Conservation (phyloP, 1,140 invertebrate genomes). For the Scaptomyza montana region DNA sequence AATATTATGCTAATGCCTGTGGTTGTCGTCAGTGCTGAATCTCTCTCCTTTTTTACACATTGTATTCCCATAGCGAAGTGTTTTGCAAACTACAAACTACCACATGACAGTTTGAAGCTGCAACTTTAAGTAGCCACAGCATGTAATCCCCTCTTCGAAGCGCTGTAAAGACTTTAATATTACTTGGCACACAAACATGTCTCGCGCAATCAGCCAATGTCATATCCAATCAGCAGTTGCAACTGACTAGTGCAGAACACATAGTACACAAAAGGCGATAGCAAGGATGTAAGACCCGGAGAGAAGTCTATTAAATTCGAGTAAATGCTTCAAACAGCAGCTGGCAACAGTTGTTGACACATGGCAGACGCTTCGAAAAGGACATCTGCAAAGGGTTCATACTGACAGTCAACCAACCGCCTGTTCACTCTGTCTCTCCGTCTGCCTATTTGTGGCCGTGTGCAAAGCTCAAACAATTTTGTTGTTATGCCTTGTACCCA, state of each 20-base stretch:
- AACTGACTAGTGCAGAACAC: slow-evolving; percentile 32
- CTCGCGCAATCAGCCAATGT: slow-evolving; percentile 56
- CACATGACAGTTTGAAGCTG: slow-evolving; percentile 36
- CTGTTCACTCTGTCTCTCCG: neutral
- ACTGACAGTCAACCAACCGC: neutral
- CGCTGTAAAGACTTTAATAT: slow-evolving; percentile 21
- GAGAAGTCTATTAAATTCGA: slow-evolving; percentile 54
- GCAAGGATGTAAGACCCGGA: neutral
- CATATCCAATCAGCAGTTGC: slow-evolving; percentile 64
- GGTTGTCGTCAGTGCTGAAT: slow-evolving; percentile 27
- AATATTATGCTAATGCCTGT: slow-evolving; percentile 41
- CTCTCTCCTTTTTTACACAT: slow-evolving; percentile 17
- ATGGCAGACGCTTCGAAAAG: slow-evolving; percentile 35
- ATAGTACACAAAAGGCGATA: neutral
- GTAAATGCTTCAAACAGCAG: slow-evolving; percentile 7
- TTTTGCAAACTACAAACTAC: slow-evolving; percentile 36
- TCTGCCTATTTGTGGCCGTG: neutral
- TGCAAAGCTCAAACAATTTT: slow-evolving; percentile 22
- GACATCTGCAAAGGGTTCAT: slow-evolving; percentile 1
- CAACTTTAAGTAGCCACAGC: slow-evolving; percentile 57
- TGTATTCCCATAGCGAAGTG: slow-evolving; percentile 36
- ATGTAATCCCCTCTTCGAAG: slow-evolving; percentile 18
- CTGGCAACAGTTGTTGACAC: slow-evolving; percentile 40
- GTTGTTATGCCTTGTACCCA: neutral
- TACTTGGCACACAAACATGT: slow-evolving; percentile 11